Base-by-base conservation (phyloP, 1,140 invertebrate species). In the Eriosoma lanigerum region DNA sequence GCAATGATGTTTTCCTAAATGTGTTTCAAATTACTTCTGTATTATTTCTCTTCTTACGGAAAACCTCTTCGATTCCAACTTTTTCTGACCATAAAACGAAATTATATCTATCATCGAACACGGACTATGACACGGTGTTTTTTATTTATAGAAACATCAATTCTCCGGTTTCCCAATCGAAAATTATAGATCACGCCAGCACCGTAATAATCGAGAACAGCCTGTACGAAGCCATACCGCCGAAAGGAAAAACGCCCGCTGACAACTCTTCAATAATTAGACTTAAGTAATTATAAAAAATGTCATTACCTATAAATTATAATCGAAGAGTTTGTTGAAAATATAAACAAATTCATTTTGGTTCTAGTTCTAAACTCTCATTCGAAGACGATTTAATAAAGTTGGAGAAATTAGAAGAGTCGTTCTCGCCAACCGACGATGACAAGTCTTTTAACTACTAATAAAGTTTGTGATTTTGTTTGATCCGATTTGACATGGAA, bases 311-410 rank as follows among this genome's bases (percentile, higher is more conserved):
- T n/a, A n/a, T n/a, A n/a, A n/a, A n/a, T n/a, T n/a, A n/a, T n/a
- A n/a, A n/a, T n/a, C n/a, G n/a, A n/a, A n/a, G n/a, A n/a, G n/a
- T n/a, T n/a, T n/a, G n/a, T n/a, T n/a, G n/a, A n/a, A n/a, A n/a
- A n/a, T n/a, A n/a, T n/a, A n/a, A n/a, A n/a, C n/a, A n/a, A n/a
- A n/a, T n/a, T n/a, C n/a, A n/a, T n/a, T n/a, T n/a, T 58, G 26
- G 5, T 66, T 66, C 29, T 29, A 72, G 46, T 52, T 52, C 46
- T 52, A 72, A 72, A 29, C 9, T 52, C 8, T 72, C 46, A 9
- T 72, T 72, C 17, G 68, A 72, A 72, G 48, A 70, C 8, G 66
- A 50, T 13, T 19, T 70, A 44, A 24, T 70, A 50, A 70, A 50
- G 1, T 50, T 70, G 21, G 66, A 70, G 9, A 70, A 70, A 70